Percentiles rank a stretch among this genome's conserved stretches.
Conservation (phyloP, 2,797 vertebrate species). For the Hipposideros larvatus region DNA sequence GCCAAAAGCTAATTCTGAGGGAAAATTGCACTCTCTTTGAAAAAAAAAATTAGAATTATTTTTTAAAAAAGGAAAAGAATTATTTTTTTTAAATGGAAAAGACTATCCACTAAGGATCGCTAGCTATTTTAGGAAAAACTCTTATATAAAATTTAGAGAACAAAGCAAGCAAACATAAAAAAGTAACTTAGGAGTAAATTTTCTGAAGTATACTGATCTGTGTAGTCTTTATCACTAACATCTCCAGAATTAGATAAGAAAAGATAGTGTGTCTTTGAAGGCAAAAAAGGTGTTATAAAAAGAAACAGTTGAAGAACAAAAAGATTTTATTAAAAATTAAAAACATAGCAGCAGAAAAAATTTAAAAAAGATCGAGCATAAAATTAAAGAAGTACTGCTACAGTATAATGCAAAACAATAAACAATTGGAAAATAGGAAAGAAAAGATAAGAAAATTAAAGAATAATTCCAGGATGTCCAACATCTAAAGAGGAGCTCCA, state of each 20-base stretch:
- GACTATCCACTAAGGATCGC: neutral
- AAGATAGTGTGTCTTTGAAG: neutral
- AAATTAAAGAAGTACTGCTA: neutral
- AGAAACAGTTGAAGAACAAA: slow-evolving; percentile 26
- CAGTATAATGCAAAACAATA: neutral
- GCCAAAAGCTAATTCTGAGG: neutral
- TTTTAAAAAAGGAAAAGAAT: neutral
- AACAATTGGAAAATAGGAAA: neutral
- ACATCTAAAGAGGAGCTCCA: neutral
- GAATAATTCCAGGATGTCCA: neutral
- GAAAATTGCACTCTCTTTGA: neutral
- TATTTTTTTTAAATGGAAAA: neutral
- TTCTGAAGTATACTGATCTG: neutral
- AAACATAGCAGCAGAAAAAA: neutral
- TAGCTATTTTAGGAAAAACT: neutral
- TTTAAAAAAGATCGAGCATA: neutral
- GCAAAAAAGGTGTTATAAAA: neutral
- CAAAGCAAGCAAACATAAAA: neutral
- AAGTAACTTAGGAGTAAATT: neutral
- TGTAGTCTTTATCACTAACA: neutral
- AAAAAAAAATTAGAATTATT: neutral
- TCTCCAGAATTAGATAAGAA: neutral
- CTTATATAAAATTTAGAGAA: neutral
- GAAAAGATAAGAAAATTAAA: neutral
- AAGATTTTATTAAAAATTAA: neutral